A percentile compares a stretch with the other conserved stretches of the same genome.
phyloP scores from a whole-genome alignment of 2,113 vertebrate genomes.

The Rutilus rutilus region DNA sequence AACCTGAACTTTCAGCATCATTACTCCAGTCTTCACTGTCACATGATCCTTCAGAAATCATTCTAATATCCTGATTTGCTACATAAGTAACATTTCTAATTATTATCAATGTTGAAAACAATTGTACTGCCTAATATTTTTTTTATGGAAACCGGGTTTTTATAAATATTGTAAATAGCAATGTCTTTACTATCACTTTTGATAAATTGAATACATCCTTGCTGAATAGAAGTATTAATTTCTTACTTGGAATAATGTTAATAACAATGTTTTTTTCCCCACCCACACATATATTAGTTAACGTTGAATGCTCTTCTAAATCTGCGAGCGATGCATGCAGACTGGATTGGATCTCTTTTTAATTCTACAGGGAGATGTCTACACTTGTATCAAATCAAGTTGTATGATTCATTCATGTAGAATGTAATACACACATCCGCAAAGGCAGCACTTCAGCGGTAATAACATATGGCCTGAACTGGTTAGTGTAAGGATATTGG shows the following conservation, averaged over 20 bases:
- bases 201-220: not conserved
- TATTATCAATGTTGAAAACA: too few relatives aligned
- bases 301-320: not conserved
- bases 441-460: not conserved
- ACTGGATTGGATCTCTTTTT: not conserved
- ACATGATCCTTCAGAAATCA: too few relatives aligned
- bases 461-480: not conserved
- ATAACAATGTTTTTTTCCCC: not conserved
- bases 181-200: not conserved
- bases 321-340: not conserved
- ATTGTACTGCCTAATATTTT: not conserved
- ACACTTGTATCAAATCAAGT: conserved; percentile 7
- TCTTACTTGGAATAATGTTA: not conserved
- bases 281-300: not conserved
- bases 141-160: too few relatives aligned
- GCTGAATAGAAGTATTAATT: not conserved
- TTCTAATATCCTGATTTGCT: too few relatives aligned
- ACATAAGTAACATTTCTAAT: too few relatives aligned
- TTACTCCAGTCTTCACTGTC: too few relatives aligned
- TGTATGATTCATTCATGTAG: conserved; percentile 15
- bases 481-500: conserved; percentile 17
- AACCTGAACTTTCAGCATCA: not conserved
- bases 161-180: too few relatives aligned
- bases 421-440: not conserved
- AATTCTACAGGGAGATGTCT: not conserved